Base-by-base conservation (phyloP, 2,888 invertebrate species). In the Phaedon cochleariae region DNA sequence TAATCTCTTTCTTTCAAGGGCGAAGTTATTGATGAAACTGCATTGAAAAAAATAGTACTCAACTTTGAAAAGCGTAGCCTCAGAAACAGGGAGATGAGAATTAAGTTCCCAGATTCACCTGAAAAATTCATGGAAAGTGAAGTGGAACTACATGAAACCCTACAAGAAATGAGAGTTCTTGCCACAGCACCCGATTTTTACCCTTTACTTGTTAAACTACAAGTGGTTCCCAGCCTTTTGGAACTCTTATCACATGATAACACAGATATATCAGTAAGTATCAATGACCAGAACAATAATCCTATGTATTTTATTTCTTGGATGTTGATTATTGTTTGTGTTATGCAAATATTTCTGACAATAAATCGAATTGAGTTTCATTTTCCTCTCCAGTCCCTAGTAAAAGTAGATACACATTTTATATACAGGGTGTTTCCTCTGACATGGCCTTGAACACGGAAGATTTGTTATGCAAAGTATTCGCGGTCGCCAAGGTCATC, bases 41-140 rank as follows among this genome's bases (percentile, higher is more conserved):
- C 91, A 10, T 87, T 98, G 7, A 97, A 97, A 79, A 92, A 93
- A 79, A 88, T 98, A 80, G 90, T 98, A 20, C 85, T 97, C 12
- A 89, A 94, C 68, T 97, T 98, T 86, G 99, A 99, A 80, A 98
- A 99, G 82, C 90, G 95, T 79, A 93, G 94, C 54, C 85, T 97
- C 7, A 94, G 91, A 79, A 99, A 99, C 82, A 93, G 98, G 81
- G 98, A 99, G 85, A 95, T 98, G 93, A 88, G 99, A 70, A 98
- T 99, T 12, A 99, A 99, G 84, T 98, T 96, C 83, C 95, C 97
- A 0, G 98, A 98, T 80, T 91, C 92, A 77, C 96, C 98, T 6
- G 96, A 97, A 81, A 98, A 97, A 87, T 99, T 99, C 82, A 97
- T 99, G 92, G 93, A 99, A 76, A 97, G 98, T 65, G 99, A 99